Evolutionary conservation across 2,888 invertebrate genomes (phyloP).

Genomic region (Scaptomyza cyrtandrae): DNA sequence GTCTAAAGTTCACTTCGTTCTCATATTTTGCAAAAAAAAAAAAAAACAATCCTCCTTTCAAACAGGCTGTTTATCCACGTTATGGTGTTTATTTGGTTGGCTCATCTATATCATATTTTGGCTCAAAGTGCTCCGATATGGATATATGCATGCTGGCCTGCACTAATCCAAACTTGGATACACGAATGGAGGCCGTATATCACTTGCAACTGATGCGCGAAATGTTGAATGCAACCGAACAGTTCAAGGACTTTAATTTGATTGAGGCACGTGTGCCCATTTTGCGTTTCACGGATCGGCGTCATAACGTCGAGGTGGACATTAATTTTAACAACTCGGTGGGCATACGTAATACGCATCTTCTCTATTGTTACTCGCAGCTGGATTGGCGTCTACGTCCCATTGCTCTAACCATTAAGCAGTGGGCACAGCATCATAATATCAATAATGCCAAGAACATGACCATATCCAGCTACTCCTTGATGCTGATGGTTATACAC

Average conservation of each 20-base stretch:
- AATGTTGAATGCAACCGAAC: constrained; percentile 78
- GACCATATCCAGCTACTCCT: constrained; percentile 98
- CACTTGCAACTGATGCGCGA: constrained; percentile 82
- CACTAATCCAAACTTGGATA: constrained; percentile 86
- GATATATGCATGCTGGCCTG: constrained; percentile 96
- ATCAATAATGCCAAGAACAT: constrained; percentile 98
- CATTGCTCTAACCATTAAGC: constrained; percentile 94
- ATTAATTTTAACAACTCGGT: constrained; percentile 98
- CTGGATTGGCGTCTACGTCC: constrained; percentile 98
- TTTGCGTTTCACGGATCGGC: constrained; percentile 92
- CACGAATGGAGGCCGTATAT: constrained; percentile 88
- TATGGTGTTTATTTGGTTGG: constrained; percentile 97
- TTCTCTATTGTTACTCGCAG: constrained; percentile 95
- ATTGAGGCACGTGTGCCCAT: constrained; percentile 98
- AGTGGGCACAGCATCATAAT: constrained; percentile 97
- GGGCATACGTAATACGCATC: constrained; percentile 97
- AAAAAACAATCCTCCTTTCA: not conserved
- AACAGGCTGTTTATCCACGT: constrained; percentile 85
- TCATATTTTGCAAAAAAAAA: no score
- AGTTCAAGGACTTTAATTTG: constrained; percentile 86
- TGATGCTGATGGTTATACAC: constrained; percentile 98
- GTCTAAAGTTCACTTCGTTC: not conserved
- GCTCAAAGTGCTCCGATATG: constrained; percentile 95
- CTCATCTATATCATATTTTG: constrained; percentile 98
- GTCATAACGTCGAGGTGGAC: constrained; percentile 94